phyloP scores from a whole-genome alignment of 2,113 vertebrate genomes.

The Gopherus flavomarginatus region DNA sequence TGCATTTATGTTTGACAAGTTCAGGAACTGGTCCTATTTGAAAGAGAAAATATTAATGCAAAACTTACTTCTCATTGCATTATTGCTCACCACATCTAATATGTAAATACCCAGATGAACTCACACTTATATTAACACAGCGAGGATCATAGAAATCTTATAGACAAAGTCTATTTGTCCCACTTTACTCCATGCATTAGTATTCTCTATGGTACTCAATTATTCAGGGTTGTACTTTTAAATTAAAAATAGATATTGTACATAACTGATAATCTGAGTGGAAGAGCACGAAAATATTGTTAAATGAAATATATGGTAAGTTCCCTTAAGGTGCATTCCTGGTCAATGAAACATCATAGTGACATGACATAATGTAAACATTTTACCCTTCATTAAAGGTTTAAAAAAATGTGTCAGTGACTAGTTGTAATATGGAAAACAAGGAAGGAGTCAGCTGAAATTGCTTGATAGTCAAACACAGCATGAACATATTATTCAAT shows the following conservation, averaged over 20 bases:
- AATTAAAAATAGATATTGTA: conserved; percentile 69
- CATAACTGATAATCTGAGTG: conserved; percentile 61
- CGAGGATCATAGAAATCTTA: conserved; percentile 51
- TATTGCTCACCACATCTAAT: conserved; percentile 61
- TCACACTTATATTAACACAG: conserved; percentile 64
- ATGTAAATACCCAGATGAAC: conserved; percentile 70
- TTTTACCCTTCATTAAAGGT: neutral
- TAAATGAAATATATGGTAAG: conserved; percentile 25
- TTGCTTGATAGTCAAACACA: conserved; percentile 6
- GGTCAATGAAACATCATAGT: neutral
- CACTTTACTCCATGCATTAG: conserved; percentile 65
- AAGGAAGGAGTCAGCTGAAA: conserved; percentile 11
- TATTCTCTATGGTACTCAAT: conserved; percentile 64
- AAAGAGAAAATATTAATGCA: conserved; percentile 73
- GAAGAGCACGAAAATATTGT: conserved; percentile 47
- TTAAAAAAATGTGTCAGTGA: neutral
- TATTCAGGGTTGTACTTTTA: conserved; percentile 66
- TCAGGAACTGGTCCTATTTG: conserved; percentile 75
- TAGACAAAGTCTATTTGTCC: conserved; percentile 65
- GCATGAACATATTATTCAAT: conserved; percentile 48
- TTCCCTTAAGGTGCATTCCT: neutral
- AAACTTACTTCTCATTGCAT: conserved; percentile 65
- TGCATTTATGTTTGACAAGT: conserved; percentile 81
- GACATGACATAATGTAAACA: neutral
- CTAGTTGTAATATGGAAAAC: neutral